Percentiles rank a stretch among this genome's conserved stretches.
These are phyloP conservation scores for Habroteleia sp. DNA, from an alignment of 2,888 invertebrate genomes.

Conservation along the genomic window DNA sequence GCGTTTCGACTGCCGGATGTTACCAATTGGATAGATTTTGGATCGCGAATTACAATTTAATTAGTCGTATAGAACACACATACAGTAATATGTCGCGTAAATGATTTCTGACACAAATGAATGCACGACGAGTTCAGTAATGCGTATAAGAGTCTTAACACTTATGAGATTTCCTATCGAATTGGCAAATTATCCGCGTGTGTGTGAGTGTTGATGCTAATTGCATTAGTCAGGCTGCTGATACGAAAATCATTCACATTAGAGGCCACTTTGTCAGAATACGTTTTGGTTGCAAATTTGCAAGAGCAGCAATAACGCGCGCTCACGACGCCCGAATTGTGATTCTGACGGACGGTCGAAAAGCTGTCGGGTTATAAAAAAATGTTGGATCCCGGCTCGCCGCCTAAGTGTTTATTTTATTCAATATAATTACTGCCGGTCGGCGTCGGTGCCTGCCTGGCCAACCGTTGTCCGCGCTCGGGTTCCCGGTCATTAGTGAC, in stretches of 20 bases:
- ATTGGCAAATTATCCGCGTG: constrained; percentile 27
- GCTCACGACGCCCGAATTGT: no score
- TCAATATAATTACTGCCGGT: constrained; percentile 70
- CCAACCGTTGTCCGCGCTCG: no score
- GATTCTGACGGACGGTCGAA: neutral
- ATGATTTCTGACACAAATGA: constrained; percentile 55
- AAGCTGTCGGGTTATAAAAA: constrained; percentile 12
- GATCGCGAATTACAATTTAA: constrained; percentile 38
- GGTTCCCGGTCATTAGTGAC: constrained; percentile 72
- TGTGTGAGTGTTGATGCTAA: constrained; percentile 28
- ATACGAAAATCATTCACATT: constrained; percentile 22
- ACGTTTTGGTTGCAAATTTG: constrained; percentile 4
- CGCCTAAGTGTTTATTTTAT: constrained; percentile 73
- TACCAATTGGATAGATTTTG: neutral
- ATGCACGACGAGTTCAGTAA: constrained; percentile 44
- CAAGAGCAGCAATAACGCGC: neutral
- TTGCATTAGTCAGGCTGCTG: constrained; percentile 43
- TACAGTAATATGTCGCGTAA: constrained; percentile 37
- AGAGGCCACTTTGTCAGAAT: constrained; percentile 7
- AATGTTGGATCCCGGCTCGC: constrained; percentile 1
- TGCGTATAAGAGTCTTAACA: constrained; percentile 49
- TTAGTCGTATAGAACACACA: constrained; percentile 14
- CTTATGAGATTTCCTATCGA: constrained; percentile 51
- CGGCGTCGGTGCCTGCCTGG: constrained; percentile 19
- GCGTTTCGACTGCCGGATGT: neutral